A percentile compares a stretch with the other conserved stretches of the same genome.
These are phyloP conservation scores for Lasioglossum baleicum DNA, from an alignment of 1,140 invertebrate species.

Conservation along the genomic window DNA sequence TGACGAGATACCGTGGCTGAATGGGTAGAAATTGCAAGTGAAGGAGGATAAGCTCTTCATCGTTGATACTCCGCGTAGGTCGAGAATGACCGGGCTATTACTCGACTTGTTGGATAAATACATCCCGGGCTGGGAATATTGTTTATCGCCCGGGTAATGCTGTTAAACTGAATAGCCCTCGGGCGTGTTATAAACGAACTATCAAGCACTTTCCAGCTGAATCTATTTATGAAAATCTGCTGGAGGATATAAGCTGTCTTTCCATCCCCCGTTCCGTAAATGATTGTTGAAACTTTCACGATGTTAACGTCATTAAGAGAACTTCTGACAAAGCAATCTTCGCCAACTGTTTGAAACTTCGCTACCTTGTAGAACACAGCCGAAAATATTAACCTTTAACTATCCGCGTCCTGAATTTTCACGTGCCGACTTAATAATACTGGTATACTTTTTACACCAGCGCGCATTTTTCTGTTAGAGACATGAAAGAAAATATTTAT, in stretches of 20 bases:
- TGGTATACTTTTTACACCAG: too few species aligned
- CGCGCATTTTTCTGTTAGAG: too few species aligned
- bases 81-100: conserved; percentile 25
- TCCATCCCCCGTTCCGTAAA: not conserved
- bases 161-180: not conserved
- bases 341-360: too few species aligned
- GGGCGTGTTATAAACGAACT: not conserved
- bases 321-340: not conserved
- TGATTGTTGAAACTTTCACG: not conserved
- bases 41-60: conserved; percentile 29
- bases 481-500: too few species aligned
- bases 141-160: not conserved
- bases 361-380: too few species aligned
- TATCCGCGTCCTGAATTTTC: too few species aligned
- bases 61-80: not conserved
- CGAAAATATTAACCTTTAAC: too few species aligned
- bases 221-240: not conserved
- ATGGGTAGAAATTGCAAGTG: conserved; percentile 17
- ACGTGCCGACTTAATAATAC: too few species aligned
- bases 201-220: not conserved
- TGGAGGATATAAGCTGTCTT: not conserved
- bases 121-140: not conserved
- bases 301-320: not conserved
- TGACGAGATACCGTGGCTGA: conserved; percentile 16
- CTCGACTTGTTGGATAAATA: conserved; percentile 16